Base-by-base conservation (phyloP, 2,888 invertebrate genomes). In the Carcina quercana region DNA sequence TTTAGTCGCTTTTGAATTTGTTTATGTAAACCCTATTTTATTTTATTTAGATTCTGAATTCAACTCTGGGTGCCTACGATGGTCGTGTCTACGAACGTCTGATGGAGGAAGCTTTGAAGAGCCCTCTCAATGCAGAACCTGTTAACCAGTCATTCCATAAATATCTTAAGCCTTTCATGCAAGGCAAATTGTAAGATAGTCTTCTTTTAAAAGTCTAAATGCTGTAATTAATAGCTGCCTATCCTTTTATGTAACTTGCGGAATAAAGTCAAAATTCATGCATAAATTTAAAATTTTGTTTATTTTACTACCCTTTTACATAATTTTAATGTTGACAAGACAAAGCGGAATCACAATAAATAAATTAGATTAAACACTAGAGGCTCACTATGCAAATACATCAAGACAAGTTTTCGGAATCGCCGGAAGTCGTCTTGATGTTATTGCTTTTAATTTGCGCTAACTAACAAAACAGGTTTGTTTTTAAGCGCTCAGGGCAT, bases 41-140 rank as follows among this genome's bases (percentile, higher is more conserved):
- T 13, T 17, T 28, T 28, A 31, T 39, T 11, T 24, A 85, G 84
- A 63, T 82, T 14, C 63, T 95, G 7, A 85, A 86, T 32, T 94
- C 94, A 0, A 87, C 93, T 0, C 72, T 95, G 14, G 95, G 95
- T 2, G 86, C 91, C 4, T 94, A 90, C 60, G 94, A 95, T 66
- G 95, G 95, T 1, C 89, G 91, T 40, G 93, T 93, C 15, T 95
- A 95, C 65, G 90, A 94, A 55, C 86, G 93, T 3, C 79, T 94
- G 33, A 92, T 91, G 70, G 89, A 87, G 37, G 91, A 92, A 51
- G 94, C 94, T 0, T 82, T 90, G 64, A 91, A 93, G 68, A 93
- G 93, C 59, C 93, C 94, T 0, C 80, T 95, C 46, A 95, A 95
- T 71, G 85, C 88, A 15, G 88, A 91, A 43, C 91, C 91, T 1